Percentiles rank a stretch among this genome's conserved stretches.
These are phyloP conservation scores for Andrena bicolor DNA, from an alignment of 2,888 invertebrate species.

Conservation along the genomic window DNA sequence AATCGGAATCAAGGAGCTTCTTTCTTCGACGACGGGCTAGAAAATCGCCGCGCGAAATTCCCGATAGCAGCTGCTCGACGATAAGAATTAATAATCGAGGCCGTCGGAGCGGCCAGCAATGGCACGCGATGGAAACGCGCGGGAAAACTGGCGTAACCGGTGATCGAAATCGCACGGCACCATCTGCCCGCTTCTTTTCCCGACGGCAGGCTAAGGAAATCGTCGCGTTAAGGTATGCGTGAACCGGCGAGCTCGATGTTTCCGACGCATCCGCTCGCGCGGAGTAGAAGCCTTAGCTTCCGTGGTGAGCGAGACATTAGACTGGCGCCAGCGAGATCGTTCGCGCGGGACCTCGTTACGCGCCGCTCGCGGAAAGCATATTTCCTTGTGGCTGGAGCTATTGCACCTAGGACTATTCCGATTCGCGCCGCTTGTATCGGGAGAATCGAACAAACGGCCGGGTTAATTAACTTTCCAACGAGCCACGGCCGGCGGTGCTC, in stretches of 20 bases:
- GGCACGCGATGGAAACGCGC: conserved; percentile 27
- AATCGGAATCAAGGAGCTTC: conserved; percentile 5
- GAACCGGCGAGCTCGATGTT: conserved; percentile 12
- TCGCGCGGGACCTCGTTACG: conserved; percentile 19
- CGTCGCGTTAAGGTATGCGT: conserved; percentile 35
- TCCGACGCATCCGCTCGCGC: conserved; percentile 34
- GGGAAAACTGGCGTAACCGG: conserved; percentile 29
- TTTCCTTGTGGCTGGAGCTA: conserved; percentile 4
- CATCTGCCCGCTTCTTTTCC: conserved; percentile 7
- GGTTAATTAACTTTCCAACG: conserved; percentile 38
- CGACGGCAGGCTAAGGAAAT: conserved; percentile 1
- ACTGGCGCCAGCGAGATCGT: conserved; percentile 58
- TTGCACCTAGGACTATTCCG: not conserved
- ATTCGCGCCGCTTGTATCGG: not conserved
- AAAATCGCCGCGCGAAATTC: conserved; percentile 1
- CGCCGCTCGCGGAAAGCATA: conserved; percentile 19
- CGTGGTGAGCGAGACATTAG: conserved; percentile 41
- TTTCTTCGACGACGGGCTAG: not conserved
- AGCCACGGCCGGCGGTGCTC: not conserved
- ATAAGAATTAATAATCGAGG: not conserved
- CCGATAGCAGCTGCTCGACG: not conserved
- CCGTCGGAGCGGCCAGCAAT: not conserved
- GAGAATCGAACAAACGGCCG: conserved; percentile 24
- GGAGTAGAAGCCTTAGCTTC: conserved; percentile 7
- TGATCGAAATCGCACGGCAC: conserved; percentile 21